phyloP scores from a whole-genome alignment of 2,113 vertebrate species.

The Acrocephalus arundinaceus region DNA sequence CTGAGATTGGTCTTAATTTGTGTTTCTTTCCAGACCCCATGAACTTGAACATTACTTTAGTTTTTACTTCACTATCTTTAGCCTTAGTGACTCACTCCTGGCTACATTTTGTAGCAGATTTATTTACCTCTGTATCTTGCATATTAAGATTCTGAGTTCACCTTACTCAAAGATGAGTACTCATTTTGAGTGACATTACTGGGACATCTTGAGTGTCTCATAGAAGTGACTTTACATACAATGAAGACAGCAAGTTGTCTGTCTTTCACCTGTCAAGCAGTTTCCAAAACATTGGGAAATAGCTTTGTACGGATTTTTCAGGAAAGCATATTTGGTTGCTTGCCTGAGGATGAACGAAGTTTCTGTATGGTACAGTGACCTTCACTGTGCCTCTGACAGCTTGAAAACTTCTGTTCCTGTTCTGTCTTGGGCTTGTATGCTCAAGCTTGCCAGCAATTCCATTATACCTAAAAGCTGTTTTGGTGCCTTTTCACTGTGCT shows the following conservation, averaged over 20 bases:
- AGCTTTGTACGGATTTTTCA: background rate
- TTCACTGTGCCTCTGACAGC: background rate
- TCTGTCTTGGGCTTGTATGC: background rate
- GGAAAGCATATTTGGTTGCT: background rate
- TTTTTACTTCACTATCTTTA: background rate
- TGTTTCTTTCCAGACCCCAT: background rate
- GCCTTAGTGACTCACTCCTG: conserved; percentile 11
- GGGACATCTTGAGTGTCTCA: background rate
- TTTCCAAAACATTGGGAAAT: background rate
- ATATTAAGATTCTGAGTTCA: background rate
- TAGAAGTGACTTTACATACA: background rate
- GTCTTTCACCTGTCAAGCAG: background rate
- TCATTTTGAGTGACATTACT: background rate
- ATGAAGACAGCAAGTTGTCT: background rate
- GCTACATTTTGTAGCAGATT: background rate
- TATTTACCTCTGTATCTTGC: conserved; percentile 17
- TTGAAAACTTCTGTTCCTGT: background rate
- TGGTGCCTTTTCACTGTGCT: conserved; percentile 14
- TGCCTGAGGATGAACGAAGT: background rate
- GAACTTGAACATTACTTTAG: background rate
- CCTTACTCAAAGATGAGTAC: background rate
- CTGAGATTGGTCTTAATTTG: background rate
- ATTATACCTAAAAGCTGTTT: background rate
- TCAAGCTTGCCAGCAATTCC: background rate
- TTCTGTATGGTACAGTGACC: background rate